A percentile compares a stretch with the other conserved stretches of the same genome.
Evolutionary conservation across 2,113 vertebrate species (phyloP).

Genomic region (Bufo gargarizans): DNA sequence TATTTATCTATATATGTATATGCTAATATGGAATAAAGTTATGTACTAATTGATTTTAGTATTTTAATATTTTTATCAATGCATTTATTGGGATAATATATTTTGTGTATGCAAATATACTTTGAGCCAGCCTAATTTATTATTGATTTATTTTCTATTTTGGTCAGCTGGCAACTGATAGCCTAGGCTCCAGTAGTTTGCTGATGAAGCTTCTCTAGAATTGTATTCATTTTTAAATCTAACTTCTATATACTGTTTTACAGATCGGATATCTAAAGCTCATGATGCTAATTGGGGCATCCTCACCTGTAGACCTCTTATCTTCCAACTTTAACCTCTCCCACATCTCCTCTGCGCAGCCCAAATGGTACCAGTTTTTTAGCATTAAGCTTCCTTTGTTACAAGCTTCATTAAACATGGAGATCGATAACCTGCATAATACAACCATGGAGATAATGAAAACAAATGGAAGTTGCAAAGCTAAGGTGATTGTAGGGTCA

Average conservation of each 20-base stretch:
- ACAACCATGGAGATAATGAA: constrained; percentile 56
- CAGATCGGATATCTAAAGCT: background rate
- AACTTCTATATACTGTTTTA: background rate
- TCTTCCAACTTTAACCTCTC: constrained; percentile 21
- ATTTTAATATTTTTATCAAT: no score
- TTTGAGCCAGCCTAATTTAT: no score
- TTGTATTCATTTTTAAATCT: background rate
- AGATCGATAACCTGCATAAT: constrained; percentile 56
- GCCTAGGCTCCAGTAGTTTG: no score
- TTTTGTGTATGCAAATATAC: no score
- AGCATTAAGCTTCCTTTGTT: constrained; percentile 55
- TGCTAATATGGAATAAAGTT: no score
- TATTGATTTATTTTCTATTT: no score
- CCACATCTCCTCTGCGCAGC: background rate
- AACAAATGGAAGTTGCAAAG: constrained; percentile 58
- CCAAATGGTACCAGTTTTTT: constrained; percentile 32
- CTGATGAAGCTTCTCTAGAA: background rate
- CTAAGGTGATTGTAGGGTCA: constrained; percentile 54
- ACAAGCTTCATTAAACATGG: constrained; percentile 58
- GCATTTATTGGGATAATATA: no score
- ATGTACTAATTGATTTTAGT: no score
- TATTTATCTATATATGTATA: no score
- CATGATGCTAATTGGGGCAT: constrained; percentile 20
- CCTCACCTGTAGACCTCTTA: constrained; percentile 28
- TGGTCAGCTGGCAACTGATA: no score